A percentile compares a stretch with the other conserved stretches of the same genome.
phyloP scores from a whole-genome alignment of 2,888 invertebrate species.

The Syrphus vitripennis region DNA sequence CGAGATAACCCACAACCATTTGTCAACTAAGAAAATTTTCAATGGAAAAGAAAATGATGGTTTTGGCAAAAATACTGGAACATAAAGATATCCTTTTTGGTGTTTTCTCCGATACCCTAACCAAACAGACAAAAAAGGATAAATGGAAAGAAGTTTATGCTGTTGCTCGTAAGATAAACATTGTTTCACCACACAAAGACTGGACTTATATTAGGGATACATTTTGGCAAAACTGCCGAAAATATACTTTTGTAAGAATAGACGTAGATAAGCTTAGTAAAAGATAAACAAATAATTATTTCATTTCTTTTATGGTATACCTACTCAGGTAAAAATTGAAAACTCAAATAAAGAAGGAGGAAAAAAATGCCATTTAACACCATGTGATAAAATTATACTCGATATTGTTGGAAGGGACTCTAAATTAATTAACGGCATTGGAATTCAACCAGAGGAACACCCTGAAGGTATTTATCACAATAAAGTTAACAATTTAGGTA shows the following conservation, averaged over 20 bases:
- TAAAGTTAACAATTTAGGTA: no score
- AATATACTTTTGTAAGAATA: constrained; percentile 8
- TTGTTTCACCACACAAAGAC: neutral
- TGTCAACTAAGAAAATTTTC: neutral
- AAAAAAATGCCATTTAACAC: neutral
- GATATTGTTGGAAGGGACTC: constrained; percentile 2
- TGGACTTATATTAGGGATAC: neutral
- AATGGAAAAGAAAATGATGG: neutral
- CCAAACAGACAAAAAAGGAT: neutral
- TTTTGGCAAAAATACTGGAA: neutral
- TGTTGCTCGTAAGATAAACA: neutral
- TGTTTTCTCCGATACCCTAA: neutral
- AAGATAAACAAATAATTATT: neutral
- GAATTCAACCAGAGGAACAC: neutral
- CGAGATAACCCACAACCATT: neutral
- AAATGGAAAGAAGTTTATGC: neutral
- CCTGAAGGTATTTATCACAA: neutral
- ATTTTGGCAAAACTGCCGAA: neutral
- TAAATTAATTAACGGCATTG: neutral
- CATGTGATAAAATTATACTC: neutral
- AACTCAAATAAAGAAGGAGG: neutral
- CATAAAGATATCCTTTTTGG: neutral
- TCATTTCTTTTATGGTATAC: no score
- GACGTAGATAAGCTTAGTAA: neutral
- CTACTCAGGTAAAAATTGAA: neutral